Evolutionary conservation across 2,888 invertebrate genomes (phyloP).

Genomic region (Stenotaenia linearis): DNA sequence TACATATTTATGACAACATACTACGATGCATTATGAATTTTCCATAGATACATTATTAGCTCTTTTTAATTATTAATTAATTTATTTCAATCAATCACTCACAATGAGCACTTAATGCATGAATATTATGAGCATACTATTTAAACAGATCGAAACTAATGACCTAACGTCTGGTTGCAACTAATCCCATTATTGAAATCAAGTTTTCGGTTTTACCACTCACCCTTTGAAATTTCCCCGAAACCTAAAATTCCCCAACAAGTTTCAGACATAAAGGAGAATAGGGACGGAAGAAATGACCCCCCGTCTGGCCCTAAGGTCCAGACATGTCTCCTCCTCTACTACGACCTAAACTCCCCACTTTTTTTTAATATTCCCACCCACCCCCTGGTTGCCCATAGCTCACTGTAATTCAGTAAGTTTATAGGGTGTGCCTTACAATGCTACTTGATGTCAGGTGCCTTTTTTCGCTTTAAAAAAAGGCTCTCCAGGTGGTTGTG

Average conservation of each 20-base stretch:
- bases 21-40: too few relatives aligned
- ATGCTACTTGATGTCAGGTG: neutral
- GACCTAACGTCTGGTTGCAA: too few relatives aligned
- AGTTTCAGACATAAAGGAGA: neutral
- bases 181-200: too few relatives aligned
- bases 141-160: too few relatives aligned
- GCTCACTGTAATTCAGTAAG: neutral
- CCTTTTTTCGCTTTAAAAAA: neutral
- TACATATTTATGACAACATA: too few relatives aligned
- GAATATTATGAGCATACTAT: too few relatives aligned
- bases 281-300: neutral
- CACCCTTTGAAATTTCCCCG: neutral
- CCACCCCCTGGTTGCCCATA: neutral
- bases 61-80: too few relatives aligned
- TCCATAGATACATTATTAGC: too few relatives aligned
- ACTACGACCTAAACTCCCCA: neutral
- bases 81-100: too few relatives aligned
- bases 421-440: slow-evolving; percentile 13
- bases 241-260: neutral
- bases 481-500: neutral
- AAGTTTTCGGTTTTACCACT: too few relatives aligned
- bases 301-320: slow-evolving; percentile 2
- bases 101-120: too few relatives aligned
- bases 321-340: neutral
- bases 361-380: neutral